Evolutionary conservation across 2,113 vertebrate genomes (phyloP).

Genomic region (Peromyscus leucopus): DNA sequence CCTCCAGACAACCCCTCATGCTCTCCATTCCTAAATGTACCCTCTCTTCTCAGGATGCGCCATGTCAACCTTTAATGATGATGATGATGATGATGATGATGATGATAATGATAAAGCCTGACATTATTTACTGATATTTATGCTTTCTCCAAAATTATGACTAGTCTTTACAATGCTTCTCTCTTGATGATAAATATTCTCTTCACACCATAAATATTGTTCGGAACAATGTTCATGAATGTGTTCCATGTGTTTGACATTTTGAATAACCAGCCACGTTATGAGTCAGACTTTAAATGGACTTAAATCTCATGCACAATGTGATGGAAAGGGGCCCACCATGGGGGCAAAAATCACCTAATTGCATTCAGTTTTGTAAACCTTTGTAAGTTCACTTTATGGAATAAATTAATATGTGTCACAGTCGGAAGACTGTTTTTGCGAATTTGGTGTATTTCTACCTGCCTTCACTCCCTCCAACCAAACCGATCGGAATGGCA

Average conservation of each 20-base stretch:
- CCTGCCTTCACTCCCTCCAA: neutral
- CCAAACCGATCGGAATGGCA: neutral
- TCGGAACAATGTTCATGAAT: neutral
- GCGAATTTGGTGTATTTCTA: neutral
- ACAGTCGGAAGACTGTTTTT: neutral
- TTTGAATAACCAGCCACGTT: neutral
- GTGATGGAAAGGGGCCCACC: neutral
- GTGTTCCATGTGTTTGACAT: neutral
- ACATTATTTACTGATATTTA: neutral
- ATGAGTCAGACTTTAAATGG: neutral
- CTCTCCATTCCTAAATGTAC: neutral
- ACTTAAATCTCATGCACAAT: neutral
- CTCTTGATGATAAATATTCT: neutral
- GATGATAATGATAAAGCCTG: neutral
- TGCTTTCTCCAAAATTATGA: neutral
- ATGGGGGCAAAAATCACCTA: neutral
- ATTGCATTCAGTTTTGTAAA: neutral
- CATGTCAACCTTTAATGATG: neutral
- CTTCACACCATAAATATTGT: neutral
- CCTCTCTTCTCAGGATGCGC: neutral
- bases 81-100: too few species aligned
- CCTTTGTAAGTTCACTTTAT: neutral
- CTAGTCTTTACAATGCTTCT: neutral
- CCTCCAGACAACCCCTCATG: rapidly evolving
- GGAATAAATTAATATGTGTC: neutral